Conservation (phyloP, 2,797 vertebrate genomes). For the Tiaroga cobitis region DNA sequence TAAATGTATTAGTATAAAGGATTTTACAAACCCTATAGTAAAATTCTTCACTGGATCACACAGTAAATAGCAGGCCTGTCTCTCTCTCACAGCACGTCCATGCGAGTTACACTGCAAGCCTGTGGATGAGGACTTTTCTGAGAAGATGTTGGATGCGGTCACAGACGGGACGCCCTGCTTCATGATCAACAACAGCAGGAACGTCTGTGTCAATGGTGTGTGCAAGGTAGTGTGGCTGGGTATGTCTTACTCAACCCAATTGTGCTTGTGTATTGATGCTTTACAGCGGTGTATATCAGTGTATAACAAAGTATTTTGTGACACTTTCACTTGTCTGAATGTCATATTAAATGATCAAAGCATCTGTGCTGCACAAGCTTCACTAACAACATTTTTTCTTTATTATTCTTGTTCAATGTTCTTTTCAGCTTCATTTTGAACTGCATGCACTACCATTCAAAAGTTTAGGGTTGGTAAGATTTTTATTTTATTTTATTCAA, state of each 20-base stretch:
- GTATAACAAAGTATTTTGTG: background rate
- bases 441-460: background rate
- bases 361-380: background rate
- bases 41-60: background rate
- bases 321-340: background rate
- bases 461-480: too few relatives aligned
- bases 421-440: background rate
- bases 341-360: background rate
- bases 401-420: background rate
- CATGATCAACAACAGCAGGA: conserved; percentile 87
- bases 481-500: too few relatives aligned
- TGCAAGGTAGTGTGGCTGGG: conserved; percentile 97
- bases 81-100: conserved; percentile 77
- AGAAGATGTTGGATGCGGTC: conserved; percentile 95
- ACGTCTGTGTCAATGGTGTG: conserved; percentile 96
- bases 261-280: conserved; percentile 34
- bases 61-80: background rate
- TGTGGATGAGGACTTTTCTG: conserved; percentile 84
- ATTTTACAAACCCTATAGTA: background rate
- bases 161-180: conserved; percentile 95
- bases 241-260: conserved; percentile 75
- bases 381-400: background rate
- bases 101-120: conserved; percentile 95
- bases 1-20: background rate
- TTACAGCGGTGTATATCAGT: background rate